phyloP scores from a whole-genome alignment of 2,113 vertebrate genomes.

The Calidris pygmaea region DNA sequence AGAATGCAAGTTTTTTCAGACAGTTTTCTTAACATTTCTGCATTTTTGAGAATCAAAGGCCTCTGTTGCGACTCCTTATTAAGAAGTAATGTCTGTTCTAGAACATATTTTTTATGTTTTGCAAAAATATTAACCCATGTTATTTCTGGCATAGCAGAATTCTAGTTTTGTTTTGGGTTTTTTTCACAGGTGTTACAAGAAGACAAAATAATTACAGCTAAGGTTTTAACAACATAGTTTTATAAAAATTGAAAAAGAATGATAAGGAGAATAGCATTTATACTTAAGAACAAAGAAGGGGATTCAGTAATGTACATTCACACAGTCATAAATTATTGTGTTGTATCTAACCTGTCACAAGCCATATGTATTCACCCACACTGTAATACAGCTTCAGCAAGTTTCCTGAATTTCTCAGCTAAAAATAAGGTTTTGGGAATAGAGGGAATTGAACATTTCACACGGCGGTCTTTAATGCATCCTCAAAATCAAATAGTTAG shows the following conservation, averaged over 20 bases:
- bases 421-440: background rate
- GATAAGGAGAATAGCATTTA: background rate
- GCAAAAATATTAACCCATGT: background rate
- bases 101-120: background rate
- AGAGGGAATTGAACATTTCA: background rate
- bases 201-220: background rate
- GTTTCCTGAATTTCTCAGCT: background rate
- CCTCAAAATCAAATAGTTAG: background rate
- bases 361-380: background rate
- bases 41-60: background rate
- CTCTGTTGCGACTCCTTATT: background rate
- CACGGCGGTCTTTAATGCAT: background rate
- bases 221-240: background rate
- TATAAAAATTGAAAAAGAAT: background rate
- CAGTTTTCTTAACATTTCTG: background rate
- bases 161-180: background rate
- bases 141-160: background rate
- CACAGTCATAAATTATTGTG: background rate
- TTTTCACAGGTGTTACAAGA: background rate
- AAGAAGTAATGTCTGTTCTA: background rate
- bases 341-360: background rate
- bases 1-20: background rate
- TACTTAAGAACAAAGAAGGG: background rate
- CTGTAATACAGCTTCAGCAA: background rate
- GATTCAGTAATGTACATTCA: background rate